Base-by-base conservation (phyloP, 2,113 vertebrate genomes). In the Triplophysa siluroides region DNA sequence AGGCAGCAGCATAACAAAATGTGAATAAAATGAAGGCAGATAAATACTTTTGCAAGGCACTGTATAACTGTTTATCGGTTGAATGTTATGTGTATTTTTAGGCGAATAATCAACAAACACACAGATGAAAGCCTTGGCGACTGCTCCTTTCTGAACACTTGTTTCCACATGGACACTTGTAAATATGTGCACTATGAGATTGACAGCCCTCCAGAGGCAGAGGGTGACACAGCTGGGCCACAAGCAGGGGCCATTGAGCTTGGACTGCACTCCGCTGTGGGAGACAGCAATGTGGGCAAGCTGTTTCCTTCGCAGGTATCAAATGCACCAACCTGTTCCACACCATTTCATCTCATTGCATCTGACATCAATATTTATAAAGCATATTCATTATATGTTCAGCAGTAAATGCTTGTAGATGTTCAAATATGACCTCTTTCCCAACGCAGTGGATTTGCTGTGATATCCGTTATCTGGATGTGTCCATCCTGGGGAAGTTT, bases 101-200 rank as follows among this genome's bases (percentile, higher is more conserved):
- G 96, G 56, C 95, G 96, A 78, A 97, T 98, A 88, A 96, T 96
- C 88, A 96, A 96, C 90, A 96, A 95, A 82, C 96, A 97, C 89
- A 98, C 96, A 0, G 96, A 97, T 52, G 96, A 98, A 80, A 96
- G 95, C 78, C 91, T 98, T 9, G 96, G 96, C 11, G 96, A 97
- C 88, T 98, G 96, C 87, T 97, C 96, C 81, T 98, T 98, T 89
- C 94, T 98, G 76, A 98, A 98, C 89, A 98, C 96, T 0, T 98
- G 96, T 76, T 98, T 98, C 91, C 96, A 97, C 87, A 97, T 98
- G 96, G 96, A 98, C 88, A 96, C 94, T 78, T 98, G 96, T 87
- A 98, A 98, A 78, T 98, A 96, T 63, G 96, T 97, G 83, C 96
- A 97, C 88, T 98, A 97, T 26, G 96, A 97, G 90, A 97, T 98